Evolutionary conservation across 2,797 vertebrate genomes (phyloP).

Genomic region (Tiaroga cobitis): DNA sequence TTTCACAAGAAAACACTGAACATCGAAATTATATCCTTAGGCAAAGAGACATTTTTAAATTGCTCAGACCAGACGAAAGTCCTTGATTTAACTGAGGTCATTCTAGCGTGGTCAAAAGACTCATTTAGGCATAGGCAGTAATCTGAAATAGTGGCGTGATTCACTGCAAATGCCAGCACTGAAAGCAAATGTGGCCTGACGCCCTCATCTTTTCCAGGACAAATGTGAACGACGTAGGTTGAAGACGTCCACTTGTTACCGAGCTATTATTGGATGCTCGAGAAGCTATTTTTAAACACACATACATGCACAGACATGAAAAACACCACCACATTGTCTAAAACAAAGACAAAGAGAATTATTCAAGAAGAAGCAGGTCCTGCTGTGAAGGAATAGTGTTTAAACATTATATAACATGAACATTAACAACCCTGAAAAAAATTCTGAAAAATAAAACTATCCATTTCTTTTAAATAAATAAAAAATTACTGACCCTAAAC

Average conservation of each 20-base stretch:
- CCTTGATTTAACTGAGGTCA: constrained; percentile 35
- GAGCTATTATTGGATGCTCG: constrained; percentile 66
- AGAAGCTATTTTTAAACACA: constrained; percentile 53
- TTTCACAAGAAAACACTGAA: neutral
- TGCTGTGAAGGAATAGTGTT: neutral
- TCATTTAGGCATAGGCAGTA: constrained; percentile 47
- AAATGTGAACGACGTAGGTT: constrained; percentile 58
- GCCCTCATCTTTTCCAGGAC: constrained; percentile 52
- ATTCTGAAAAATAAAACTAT: neutral
- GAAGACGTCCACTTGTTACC: constrained; percentile 62
- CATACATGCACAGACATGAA: constrained; percentile 25
- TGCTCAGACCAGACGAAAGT: constrained; percentile 20
- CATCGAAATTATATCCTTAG: constrained; percentile 31
- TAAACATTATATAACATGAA: neutral
- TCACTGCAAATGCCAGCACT: constrained; percentile 60
- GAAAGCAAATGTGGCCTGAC: constrained; percentile 38
- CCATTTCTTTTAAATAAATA: neutral
- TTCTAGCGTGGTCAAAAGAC: constrained; percentile 47
- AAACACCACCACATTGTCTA: constrained; percentile 11
- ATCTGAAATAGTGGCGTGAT: constrained; percentile 67
- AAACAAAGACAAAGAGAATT: neutral
- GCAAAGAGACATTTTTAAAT: constrained; percentile 20
- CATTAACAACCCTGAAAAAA: neutral
- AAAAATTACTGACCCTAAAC: no score
- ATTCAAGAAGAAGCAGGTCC: neutral